These are phyloP conservation scores for Dynastes maya DNA, from an alignment of 2,888 invertebrate genomes.

Conservation along the genomic window DNA sequence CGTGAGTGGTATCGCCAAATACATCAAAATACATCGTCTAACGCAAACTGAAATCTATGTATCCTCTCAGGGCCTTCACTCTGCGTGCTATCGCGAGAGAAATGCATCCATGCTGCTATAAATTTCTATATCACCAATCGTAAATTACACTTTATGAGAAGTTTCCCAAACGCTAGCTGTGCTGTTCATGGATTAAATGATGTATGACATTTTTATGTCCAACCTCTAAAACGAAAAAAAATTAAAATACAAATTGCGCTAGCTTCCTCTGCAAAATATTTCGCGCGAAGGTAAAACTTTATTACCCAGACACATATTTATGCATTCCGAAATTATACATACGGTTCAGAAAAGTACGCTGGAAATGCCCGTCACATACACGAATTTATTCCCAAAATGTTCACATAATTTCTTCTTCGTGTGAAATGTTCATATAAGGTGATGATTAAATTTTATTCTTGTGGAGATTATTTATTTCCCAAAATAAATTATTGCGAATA, in stretches of 20 bases:
- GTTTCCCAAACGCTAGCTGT: conserved; percentile 14
- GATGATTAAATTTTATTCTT: no score
- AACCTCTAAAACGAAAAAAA: conserved; percentile 12
- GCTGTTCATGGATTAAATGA: conserved; percentile 30
- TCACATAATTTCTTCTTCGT: no score
- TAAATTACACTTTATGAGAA: conserved; percentile 44
- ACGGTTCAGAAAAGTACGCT: no score
- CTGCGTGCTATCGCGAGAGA: conserved; percentile 31
- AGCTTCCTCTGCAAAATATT: conserved; percentile 5
- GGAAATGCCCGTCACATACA: no score
- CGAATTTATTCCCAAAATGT: no score
- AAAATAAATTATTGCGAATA: no score
- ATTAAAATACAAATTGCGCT: neutral
- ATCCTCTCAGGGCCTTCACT: conserved; percentile 19
- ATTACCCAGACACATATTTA: neutral
- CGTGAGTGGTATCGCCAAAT: neutral
- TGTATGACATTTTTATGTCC: conserved; percentile 32
- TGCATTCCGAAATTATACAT: no score
- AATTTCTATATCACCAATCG: conserved; percentile 41
- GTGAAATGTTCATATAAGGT: no score
- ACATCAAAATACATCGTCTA: conserved; percentile 22
- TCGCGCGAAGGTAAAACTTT: neutral
- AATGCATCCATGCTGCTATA: conserved; percentile 36
- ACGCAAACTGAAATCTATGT: conserved; percentile 34
- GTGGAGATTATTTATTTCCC: no score